Conservation (phyloP, 2,888 invertebrate genomes). For the Hemithea aestivaria region DNA sequence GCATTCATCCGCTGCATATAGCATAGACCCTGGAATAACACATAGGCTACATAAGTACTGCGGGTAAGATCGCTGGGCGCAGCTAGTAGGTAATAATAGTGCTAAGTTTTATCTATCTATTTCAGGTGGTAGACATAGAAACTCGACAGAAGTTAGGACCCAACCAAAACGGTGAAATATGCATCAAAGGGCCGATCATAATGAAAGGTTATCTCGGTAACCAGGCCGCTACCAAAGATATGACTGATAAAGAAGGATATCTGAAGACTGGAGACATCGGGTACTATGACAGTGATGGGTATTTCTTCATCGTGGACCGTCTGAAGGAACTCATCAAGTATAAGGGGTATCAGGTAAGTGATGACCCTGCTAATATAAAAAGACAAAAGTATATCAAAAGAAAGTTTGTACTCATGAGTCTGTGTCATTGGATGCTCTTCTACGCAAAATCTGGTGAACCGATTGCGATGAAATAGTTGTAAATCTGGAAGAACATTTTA, state of each 20-base stretch:
- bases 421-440: no score
- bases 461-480: no score
- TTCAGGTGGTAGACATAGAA: constrained; percentile 59
- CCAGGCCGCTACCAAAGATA: constrained; percentile 40
- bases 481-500: no score
- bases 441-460: no score
- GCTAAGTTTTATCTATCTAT: no score
- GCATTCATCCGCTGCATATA: no score
- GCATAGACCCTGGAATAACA: no score
- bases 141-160: constrained; percentile 43
- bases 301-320: constrained; percentile 57
- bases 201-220: constrained; percentile 57
- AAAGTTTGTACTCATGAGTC: no score
- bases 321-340: constrained; percentile 64
- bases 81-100: background rate
- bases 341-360: constrained; percentile 71
- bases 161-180: constrained; percentile 49
- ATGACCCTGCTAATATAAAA: no score
- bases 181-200: constrained; percentile 51
- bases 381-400: no score
- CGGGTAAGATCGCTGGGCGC: no score
- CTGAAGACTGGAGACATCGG: constrained; percentile 61
- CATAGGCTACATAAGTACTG: no score
- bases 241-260: constrained; percentile 53
- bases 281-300: constrained; percentile 57